Evolutionary conservation across 2,888 invertebrate genomes (phyloP), one percentile per base, ranked within the genome.

Genomic region (Leptopilina drosophilae): DNA sequence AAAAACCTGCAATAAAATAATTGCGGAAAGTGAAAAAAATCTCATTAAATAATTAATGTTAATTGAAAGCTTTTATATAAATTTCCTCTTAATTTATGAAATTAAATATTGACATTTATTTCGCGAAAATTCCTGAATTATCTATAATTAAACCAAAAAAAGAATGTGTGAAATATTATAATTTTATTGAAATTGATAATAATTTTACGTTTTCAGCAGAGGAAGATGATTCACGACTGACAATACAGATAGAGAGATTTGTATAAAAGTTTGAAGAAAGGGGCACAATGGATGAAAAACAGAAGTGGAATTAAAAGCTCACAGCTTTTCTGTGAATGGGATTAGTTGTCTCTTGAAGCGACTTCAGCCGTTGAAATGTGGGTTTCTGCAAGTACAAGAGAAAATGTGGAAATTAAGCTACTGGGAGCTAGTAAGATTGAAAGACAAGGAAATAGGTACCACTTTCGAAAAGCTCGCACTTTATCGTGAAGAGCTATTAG

Each of bases 401-500:
- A 67, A 62, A 67, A 53, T 66, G 62, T 46, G 59, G 67, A 69
- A 42, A 49, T 69, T 26, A 69, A 69, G 53, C 49, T 53, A 42
- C 42, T 77, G 66, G 77, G 77, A 59, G 42, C 46, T 69, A 20
- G 69, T 77, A 67, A 69, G 69, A 42, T 73, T 62, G 64, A 73
- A 69, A 49, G n/a, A 65, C 56, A 56, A 75, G 42, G n/a, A 26
- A 73, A 56, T 73, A 73, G n/a, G 56, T n/a, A 73, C n/a, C 26
- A 56, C 56, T 40, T 56, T 33, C 56, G 56, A 33, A 73, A 73
- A 73, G 73, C 56, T 33, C 56, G 56, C 26, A 33, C 73, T 73
- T 73, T 73, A 81, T 85, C 83, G 82, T 82, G 80, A 83, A 49
- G 83, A 81, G 80, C 81, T 82, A 87, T 79, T 84, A 79, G 73